phyloP scores from a whole-genome alignment of 2,113 vertebrate genomes.

The Antechinus stuartii region DNA sequence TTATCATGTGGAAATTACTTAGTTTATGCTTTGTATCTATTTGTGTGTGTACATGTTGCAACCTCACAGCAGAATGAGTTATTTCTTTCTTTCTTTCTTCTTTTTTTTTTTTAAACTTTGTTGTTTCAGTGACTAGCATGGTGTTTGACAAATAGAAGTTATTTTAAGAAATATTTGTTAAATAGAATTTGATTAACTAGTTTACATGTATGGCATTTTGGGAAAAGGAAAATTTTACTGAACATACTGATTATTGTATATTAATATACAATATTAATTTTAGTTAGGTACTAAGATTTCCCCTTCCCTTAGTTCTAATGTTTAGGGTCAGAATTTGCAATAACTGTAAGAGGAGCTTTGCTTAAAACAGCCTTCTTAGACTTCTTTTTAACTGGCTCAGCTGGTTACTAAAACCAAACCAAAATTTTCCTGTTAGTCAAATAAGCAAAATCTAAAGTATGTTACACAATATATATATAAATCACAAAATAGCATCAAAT shows the following conservation, averaged over 20 bases:
- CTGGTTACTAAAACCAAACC: constrained; percentile 32
- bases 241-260: neutral
- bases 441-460: constrained; percentile 44
- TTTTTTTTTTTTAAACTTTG: neutral
- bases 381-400: constrained; percentile 33
- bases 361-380: neutral
- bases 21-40: too few species aligned
- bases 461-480: constrained; percentile 13
- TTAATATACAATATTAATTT: neutral
- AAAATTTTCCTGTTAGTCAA: constrained; percentile 31
- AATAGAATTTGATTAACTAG: neutral
- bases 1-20: too few species aligned
- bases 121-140: neutral
- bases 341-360: neutral
- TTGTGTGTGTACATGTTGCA: too few species aligned
- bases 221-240: neutral
- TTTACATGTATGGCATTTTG: constrained; percentile 13
- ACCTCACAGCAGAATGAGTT: too few species aligned
- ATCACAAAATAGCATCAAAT: constrained; percentile 13
- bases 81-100: too few species aligned
- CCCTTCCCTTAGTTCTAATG: neutral
- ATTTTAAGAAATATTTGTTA: neutral
- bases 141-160: neutral
- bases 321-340: neutral
- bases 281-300: neutral